Evolutionary conservation across 2,797 vertebrate species (phyloP), one percentile per base, ranked within the genome.

Genomic region (Cirrhinus molitorella): DNA sequence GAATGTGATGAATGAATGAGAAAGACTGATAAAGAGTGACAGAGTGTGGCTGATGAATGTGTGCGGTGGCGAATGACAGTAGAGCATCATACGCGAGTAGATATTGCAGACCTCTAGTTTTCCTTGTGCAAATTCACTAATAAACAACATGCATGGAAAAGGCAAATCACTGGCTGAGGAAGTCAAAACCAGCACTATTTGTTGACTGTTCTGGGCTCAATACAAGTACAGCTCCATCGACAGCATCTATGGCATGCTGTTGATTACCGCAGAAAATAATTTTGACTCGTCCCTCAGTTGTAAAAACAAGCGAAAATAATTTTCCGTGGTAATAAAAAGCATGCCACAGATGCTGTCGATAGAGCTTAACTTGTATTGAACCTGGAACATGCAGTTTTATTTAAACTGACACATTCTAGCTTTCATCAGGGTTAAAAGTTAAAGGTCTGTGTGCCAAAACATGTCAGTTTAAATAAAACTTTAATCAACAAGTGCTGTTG

Each of bases 1-100:
- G 67, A 75, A 81, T 63, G 74, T 59, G 68, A 83, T 86, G 73
- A 78, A 31, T 66, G 31, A 82, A 55, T 66, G 70, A 55, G 65
- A 14, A 40, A 80, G 21, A 21, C 31, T 28, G 37, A 55, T 67
- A 67, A 53, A 79, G 68, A 61, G 25, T 63, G 53, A 61, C 43
- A 49, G 79, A 59, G 77, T 28, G 77, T 61, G 81, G 28, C 5
- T 82, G 70, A 43, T 74, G 23, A 34, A 63, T 43, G 13, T 74
- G 51, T 40, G 19, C 51, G n/a, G 72, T 8, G 8, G 37, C 57
- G 10, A 70, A n/a, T 1, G 19, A 71, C 76, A 16, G 11, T 10
- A 67, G 13, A 34, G 21, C 7, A 3, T 67, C n/a, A 80, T 68
- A 25, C 23, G 3, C 0, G 4, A 59, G 14, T 10, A 16, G 49